Percentiles rank a stretch among this genome's conserved stretches.
Evolutionary conservation across 2,888 invertebrate species (phyloP).

Genomic region (Julus scandinavius): DNA sequence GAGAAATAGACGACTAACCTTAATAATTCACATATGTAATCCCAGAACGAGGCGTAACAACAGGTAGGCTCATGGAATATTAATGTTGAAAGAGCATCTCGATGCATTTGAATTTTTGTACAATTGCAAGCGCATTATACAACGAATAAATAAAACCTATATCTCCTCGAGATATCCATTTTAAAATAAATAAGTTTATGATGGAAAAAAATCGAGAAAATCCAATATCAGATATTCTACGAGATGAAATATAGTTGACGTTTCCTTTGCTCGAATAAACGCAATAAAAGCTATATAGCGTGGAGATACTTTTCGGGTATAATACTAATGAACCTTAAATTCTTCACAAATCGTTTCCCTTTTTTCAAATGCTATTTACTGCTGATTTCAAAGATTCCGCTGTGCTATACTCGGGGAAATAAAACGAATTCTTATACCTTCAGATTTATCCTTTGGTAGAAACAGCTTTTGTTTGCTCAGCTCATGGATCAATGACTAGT

Average conservation of each 20-base stretch:
- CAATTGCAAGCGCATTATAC: background rate
- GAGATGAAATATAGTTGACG: background rate
- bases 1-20: slow-evolving; percentile 22
- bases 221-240: background rate
- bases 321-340: slow-evolving; percentile 8
- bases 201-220: slow-evolving; percentile 15
- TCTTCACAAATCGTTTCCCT: background rate
- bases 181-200: slow-evolving; percentile 27
- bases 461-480: background rate
- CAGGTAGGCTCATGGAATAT: slow-evolving; percentile 29
- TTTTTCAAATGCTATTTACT: background rate
- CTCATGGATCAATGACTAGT: background rate
- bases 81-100: background rate
- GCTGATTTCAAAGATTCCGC: background rate
- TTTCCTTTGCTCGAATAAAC: slow-evolving; percentile 25
- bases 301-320: background rate
- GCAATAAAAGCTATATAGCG: slow-evolving; percentile 14
- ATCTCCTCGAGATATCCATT: background rate
- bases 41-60: background rate
- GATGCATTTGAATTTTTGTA: background rate
- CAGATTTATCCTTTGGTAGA: background rate
- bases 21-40: slow-evolving; percentile 5
- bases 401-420: background rate
- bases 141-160: background rate
- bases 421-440: background rate